These are phyloP conservation scores for Corvus hawaiiensis DNA, from an alignment of 2,113 vertebrate genomes.

Conservation along the genomic window DNA sequence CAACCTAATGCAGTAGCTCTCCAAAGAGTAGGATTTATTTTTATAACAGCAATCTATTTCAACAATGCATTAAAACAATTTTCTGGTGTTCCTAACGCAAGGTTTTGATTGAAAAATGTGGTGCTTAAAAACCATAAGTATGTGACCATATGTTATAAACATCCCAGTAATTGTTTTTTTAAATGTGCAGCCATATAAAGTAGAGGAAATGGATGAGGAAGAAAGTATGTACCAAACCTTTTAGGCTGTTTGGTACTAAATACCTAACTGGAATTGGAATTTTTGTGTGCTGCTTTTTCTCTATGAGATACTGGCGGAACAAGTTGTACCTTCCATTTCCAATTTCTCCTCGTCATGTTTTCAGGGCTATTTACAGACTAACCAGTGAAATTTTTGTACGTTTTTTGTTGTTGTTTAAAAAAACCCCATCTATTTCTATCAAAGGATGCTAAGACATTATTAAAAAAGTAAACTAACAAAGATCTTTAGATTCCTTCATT, in stretches of 20 bases:
- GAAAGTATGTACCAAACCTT: background rate
- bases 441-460: background rate
- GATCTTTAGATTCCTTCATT: background rate
- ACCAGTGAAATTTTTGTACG: background rate
- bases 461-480: rapidly evolving
- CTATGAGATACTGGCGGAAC: background rate
- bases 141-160: conserved; percentile 39
- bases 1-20: background rate
- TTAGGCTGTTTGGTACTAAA: background rate
- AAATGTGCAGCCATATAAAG: background rate
- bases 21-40: background rate
- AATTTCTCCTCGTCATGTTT: background rate
- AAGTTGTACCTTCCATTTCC: background rate
- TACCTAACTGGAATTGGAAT: background rate
- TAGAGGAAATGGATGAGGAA: background rate
- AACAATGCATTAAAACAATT: background rate
- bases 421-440: background rate
- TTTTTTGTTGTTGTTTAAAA: background rate
- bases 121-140: conserved; percentile 19
- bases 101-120: conserved; percentile 30
- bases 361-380: background rate
- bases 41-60: background rate
- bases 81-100: background rate
- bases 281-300: background rate
- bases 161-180: conserved; percentile 38